Conservation (phyloP, 1,140 invertebrate genomes). For the Rhopalosiphum maidis region DNA sequence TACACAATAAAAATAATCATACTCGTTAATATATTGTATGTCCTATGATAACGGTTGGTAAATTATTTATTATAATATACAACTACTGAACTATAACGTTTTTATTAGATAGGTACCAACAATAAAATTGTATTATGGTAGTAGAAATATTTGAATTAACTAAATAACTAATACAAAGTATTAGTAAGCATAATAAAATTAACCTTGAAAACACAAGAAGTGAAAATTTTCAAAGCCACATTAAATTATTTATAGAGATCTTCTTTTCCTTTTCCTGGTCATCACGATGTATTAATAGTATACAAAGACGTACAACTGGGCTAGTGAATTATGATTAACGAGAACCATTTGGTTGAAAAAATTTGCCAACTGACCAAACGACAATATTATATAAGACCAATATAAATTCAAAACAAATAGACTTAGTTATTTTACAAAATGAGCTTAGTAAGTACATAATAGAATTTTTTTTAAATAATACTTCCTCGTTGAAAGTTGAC, state of each 20-base stretch:
- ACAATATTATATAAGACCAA: neutral
- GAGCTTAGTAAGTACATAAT: neutral
- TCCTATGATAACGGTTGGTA: neutral
- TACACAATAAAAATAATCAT: constrained; percentile 9
- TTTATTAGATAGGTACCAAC: neutral
- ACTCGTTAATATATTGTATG: neutral
- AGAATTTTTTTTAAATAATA: neutral
- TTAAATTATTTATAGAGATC: constrained; percentile 30
- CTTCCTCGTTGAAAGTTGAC: neutral
- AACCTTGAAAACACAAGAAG: neutral
- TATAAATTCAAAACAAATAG: constrained; percentile 14
- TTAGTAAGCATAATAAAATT: constrained; percentile 36
- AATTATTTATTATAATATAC: neutral
- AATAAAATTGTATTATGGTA: neutral
- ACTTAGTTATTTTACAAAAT: neutral
- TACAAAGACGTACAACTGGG: neutral
- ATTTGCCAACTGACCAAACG: constrained; percentile 18
- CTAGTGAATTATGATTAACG: neutral
- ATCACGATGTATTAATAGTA: constrained; percentile 27
- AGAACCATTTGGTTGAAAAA: constrained; percentile 6
- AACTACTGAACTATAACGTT: neutral
- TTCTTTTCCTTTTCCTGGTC: constrained; percentile 46
- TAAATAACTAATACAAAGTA: neutral
- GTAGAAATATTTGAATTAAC: neutral
- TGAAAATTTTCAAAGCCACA: neutral